phyloP scores from a whole-genome alignment of 2,888 invertebrate genomes.

The Pandemis corylana region DNA sequence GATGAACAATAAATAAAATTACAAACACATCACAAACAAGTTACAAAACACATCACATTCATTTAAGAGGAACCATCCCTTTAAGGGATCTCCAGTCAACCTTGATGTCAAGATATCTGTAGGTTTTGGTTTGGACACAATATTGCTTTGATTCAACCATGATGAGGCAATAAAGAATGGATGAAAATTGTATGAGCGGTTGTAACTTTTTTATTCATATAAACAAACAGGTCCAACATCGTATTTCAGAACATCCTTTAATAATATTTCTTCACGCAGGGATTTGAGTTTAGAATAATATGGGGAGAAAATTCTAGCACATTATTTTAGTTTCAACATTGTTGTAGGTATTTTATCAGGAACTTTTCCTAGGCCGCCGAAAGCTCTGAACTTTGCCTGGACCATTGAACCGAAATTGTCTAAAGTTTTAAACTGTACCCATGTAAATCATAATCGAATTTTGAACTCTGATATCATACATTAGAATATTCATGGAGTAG shows the following conservation, averaged over 20 bases:
- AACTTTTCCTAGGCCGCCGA: neutral
- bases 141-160: no score
- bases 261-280: neutral
- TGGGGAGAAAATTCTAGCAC: neutral
- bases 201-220: no score
- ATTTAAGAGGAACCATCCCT: no score
- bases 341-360: neutral
- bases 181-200: no score
- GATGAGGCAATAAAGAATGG: no score
- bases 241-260: neutral
- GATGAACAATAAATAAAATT: no score
- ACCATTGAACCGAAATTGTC: conserved; percentile 7
- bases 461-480: neutral
- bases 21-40: no score
- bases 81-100: no score
- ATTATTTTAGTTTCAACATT: neutral
- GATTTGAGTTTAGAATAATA: neutral
- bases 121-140: no score
- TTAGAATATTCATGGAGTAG: neutral
- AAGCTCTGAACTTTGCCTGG: neutral
- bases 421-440: conserved; percentile 1
- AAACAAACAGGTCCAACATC: no score
- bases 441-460: conserved; percentile 20
- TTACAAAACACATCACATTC: no score
- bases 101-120: no score